A percentile compares a stretch with the other conserved stretches of the same genome.
Evolutionary conservation across 2,888 invertebrate genomes (phyloP).

Genomic region (Thecocarcelia acutangulata): DNA sequence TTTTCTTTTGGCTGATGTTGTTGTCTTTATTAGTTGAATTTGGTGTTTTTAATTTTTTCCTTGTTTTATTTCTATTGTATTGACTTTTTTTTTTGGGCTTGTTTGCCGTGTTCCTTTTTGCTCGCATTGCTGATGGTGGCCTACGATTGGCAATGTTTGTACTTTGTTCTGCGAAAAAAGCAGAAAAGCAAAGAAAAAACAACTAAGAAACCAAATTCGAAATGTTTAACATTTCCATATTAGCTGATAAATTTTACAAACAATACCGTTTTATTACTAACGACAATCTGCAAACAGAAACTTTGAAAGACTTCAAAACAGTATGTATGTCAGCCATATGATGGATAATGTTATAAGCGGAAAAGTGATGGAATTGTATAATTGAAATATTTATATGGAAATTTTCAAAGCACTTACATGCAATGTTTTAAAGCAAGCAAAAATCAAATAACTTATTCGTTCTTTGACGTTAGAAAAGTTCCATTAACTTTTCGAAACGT

Average conservation of each 20-base stretch:
- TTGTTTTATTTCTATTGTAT: conserved; percentile 43
- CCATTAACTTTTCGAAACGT: no score
- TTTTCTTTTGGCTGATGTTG: conserved; percentile 35
- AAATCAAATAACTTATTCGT: no score
- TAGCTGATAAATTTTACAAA: conserved; percentile 56
- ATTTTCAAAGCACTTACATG: conserved; percentile 6
- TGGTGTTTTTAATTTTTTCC: conserved; percentile 32
- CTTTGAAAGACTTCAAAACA: background rate
- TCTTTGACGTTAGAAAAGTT: no score
- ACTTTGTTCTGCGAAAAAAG: conserved; percentile 30
- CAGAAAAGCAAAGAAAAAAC: background rate
- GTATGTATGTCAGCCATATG: conserved; percentile 49
- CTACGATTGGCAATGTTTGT: conserved; percentile 34
- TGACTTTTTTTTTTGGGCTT: conserved; percentile 34
- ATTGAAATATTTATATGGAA: conserved; percentile 57
- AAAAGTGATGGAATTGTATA: conserved; percentile 66
- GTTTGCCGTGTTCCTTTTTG: conserved; percentile 39
- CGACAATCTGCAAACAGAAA: conserved; percentile 10
- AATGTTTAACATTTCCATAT: conserved; percentile 65
- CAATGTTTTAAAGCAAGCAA: background rate
- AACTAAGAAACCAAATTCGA: conserved; percentile 14
- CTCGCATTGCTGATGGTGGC: conserved; percentile 44
- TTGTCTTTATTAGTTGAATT: conserved; percentile 62
- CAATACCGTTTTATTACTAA: conserved; percentile 62
- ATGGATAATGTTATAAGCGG: conserved; percentile 49